Conservation (phyloP, 2,113 vertebrate species). For the Gymnobelideus leadbeateri region DNA sequence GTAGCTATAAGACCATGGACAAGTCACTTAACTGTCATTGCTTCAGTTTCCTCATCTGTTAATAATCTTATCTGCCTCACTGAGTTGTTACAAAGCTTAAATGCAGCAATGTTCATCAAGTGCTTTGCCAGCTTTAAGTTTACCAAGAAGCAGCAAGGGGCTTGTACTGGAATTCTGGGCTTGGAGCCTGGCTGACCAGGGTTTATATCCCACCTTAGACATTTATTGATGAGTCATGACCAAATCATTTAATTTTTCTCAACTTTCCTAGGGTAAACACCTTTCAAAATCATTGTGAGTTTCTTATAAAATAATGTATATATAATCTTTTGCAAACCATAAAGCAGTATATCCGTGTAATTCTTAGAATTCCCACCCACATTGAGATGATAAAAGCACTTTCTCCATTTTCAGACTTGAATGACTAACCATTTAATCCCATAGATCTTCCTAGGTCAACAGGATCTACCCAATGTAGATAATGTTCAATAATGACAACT, state of each 20-base stretch:
- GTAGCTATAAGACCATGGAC: background rate
- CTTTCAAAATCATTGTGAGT: background rate
- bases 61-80: background rate
- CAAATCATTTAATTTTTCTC: background rate
- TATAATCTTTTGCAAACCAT: background rate
- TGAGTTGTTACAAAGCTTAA: background rate
- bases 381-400: background rate
- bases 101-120: background rate
- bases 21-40: background rate
- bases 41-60: background rate
- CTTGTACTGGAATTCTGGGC: background rate
- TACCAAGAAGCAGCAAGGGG: background rate
- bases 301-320: background rate
- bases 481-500: background rate
- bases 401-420: background rate
- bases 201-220: background rate
- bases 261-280: background rate
- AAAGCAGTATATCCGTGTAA: background rate
- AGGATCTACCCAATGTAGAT: background rate
- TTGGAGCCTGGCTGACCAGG: background rate
- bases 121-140: background rate
- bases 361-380: background rate
- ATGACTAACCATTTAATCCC: background rate
- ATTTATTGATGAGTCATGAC: background rate
- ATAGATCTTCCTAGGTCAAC: background rate